A percentile compares a stretch with the other conserved stretches of the same genome.
Evolutionary conservation across 2,797 vertebrate genomes (phyloP).

Genomic region (Morus bassanus): DNA sequence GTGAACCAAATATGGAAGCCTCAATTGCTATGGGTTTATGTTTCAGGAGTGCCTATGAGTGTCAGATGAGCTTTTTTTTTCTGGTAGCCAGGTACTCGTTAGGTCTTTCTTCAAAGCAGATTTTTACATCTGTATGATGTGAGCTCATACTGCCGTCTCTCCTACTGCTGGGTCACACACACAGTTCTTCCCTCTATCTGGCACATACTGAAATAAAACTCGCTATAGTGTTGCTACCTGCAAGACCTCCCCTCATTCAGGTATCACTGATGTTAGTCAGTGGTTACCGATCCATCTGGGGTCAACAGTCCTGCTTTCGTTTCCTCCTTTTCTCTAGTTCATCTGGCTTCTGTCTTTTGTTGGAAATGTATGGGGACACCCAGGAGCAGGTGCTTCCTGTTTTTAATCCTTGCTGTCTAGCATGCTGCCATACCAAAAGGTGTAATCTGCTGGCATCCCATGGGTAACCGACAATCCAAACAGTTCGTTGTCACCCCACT

Average conservation of each 20-base stretch:
- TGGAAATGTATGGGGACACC: not conserved
- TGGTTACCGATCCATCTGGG: not conserved
- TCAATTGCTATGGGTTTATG: not conserved
- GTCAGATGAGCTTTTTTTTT: not conserved
- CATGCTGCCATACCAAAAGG: not conserved
- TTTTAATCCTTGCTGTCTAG: not conserved
- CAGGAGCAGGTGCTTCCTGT: not conserved
- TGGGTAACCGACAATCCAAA: not conserved
- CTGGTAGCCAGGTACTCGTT: not conserved
- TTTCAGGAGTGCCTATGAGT: not conserved
- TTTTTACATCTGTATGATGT: not conserved
- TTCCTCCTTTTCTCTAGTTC: not conserved
- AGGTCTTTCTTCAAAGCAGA: not conserved
- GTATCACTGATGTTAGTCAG: not conserved
- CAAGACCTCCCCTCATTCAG: not conserved
- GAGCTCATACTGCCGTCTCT: not conserved
- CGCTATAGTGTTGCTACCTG: not conserved
- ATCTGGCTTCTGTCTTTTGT: not conserved
- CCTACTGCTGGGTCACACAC: not conserved
- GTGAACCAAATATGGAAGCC: not conserved
- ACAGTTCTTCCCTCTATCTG: not conserved
- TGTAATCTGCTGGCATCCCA: not conserved
- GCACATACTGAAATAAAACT: not conserved
- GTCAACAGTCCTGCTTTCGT: fast-evolving
- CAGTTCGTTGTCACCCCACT: not conserved